Conservation (phyloP, 2,113 vertebrate genomes). For the Leptocoma aspasia region DNA sequence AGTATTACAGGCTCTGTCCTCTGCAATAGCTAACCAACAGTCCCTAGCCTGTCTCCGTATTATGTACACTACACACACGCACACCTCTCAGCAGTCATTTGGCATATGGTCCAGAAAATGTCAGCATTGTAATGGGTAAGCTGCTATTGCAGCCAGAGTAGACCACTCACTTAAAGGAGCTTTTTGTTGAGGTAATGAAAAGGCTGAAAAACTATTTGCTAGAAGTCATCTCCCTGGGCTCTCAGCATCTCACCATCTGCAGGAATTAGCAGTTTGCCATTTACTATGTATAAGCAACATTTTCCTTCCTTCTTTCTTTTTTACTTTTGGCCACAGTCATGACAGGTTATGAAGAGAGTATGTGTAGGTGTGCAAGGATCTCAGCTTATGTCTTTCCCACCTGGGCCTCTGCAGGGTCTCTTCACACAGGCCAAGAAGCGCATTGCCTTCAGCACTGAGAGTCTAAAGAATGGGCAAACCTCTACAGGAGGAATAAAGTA, state of each 20-base stretch:
- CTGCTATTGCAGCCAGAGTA: slow-evolving; percentile 34
- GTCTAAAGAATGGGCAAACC: not conserved
- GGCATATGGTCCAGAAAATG: slow-evolving; percentile 52
- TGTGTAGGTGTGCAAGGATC: not conserved
- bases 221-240: slow-evolving; percentile 36
- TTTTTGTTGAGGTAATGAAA: slow-evolving; percentile 55
- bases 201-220: slow-evolving; percentile 30
- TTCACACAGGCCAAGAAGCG: not conserved
- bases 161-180: slow-evolving; percentile 43
- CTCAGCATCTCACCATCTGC: slow-evolving; percentile 32
- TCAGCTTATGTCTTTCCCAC: not conserved
- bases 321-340: not conserved
- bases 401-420: not conserved
- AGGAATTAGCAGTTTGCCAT: slow-evolving; percentile 32
- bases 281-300: slow-evolving; percentile 18
- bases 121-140: slow-evolving; percentile 52
- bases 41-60: not conserved
- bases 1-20: not conserved
- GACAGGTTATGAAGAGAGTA: not conserved
- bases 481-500: not conserved
- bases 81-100: not conserved
- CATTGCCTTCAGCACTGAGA: not conserved
- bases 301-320: not conserved
- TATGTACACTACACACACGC: not conserved
- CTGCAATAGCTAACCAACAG: not conserved